phyloP scores from a whole-genome alignment of 2,797 vertebrate genomes.

The Anolis apletophallus region DNA sequence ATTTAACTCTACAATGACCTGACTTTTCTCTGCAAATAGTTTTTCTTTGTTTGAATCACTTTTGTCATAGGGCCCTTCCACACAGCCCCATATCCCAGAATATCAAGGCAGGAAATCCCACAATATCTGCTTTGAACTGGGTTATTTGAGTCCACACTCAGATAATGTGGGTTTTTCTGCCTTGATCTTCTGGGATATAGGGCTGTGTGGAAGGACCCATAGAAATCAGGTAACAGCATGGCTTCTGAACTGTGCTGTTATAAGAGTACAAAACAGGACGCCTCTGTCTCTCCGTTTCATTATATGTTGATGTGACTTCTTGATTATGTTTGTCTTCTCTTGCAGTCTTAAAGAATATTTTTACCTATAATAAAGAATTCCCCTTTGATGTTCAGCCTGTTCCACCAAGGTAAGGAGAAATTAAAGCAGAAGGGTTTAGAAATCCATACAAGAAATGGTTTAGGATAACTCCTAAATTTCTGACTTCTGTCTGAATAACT shows the following conservation, averaged over 20 bases:
- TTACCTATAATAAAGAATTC: conserved; percentile 96
- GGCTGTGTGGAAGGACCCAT: too few species aligned
- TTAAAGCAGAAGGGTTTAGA: neutral
- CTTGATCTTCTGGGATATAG: too few species aligned
- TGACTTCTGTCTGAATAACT: neutral
- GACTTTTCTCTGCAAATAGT: neutral
- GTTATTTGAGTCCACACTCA: too few species aligned
- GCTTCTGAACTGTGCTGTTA: neutral
- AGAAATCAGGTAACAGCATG: neutral
- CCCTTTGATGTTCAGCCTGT: conserved; percentile 98
- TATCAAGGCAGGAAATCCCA: too few species aligned
- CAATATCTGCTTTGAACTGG: too few species aligned
- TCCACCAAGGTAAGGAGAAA: conserved; percentile 88
- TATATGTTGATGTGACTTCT: conserved; percentile 22
- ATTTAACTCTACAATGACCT: neutral
- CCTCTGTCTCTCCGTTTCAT: neutral
- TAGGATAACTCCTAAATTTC: neutral
- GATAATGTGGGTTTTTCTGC: too few species aligned
- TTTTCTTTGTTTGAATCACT: neutral
- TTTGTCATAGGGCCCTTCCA: neutral
- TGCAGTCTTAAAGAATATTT: conserved; percentile 93
- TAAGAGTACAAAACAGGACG: neutral
- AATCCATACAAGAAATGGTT: neutral
- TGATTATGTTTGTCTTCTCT: conserved; percentile 47
- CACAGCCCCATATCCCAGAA: too few species aligned